These are phyloP conservation scores for Macrobrachium rosenbergii DNA, from an alignment of 1,140 invertebrate genomes.

Conservation along the genomic window DNA sequence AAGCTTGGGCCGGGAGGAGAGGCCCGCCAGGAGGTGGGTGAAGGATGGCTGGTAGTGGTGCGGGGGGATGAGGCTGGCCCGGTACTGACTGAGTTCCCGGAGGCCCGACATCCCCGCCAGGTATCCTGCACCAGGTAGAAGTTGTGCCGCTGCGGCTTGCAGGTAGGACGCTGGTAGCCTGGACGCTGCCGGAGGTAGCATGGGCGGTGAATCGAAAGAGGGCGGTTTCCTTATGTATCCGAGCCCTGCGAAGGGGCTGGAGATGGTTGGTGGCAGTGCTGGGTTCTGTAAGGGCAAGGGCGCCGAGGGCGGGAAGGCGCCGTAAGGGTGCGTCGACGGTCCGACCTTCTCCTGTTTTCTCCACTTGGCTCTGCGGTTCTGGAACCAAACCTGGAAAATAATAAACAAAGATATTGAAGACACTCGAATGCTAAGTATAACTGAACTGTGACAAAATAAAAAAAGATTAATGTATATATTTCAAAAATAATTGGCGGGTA, in stretches of 20 bases:
- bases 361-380: conserved; percentile 54
- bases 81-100: conserved; percentile 56
- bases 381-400: conserved; percentile 48
- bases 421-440: neutral
- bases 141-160: conserved; percentile 56
- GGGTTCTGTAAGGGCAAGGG: conserved; percentile 47
- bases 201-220: conserved; percentile 40
- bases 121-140: conserved; percentile 61
- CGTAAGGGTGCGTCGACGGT: conserved; percentile 48
- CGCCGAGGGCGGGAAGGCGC: conserved; percentile 43
- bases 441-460: neutral
- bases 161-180: conserved; percentile 58
- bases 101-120: conserved; percentile 59
- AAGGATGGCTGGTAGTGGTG: conserved; percentile 59
- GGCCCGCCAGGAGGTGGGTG: conserved; percentile 59
- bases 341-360: conserved; percentile 54
- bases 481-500: neutral
- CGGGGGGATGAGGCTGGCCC: conserved; percentile 47
- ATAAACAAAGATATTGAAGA: neutral
- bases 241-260: conserved; percentile 53
- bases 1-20: conserved; percentile 53
- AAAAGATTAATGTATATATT: neutral
- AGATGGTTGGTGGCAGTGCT: conserved; percentile 53
- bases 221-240: conserved; percentile 51
- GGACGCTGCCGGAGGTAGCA: conserved; percentile 58